Evolutionary conservation across 2,888 invertebrate species (phyloP), one percentile per base, ranked within the genome.

Genomic region (Macaria notata): DNA sequence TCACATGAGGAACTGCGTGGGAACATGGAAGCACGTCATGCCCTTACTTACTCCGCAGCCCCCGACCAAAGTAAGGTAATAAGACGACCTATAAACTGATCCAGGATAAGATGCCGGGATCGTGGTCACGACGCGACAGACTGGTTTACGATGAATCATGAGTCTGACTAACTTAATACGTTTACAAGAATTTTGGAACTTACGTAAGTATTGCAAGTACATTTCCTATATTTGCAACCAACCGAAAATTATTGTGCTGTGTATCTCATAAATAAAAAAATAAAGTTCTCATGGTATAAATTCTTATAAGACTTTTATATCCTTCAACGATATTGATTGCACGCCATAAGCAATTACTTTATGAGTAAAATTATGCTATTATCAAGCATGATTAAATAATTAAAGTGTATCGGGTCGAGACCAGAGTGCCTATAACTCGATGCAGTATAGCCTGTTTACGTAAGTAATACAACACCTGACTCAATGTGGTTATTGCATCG

Each of bases 1-100:
- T 86, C 87, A 86, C 81, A 85, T 78, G 78, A 88, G 82, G 87
- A 89, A 87, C 86, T 85, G 88, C 88, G 89, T 90, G 90, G 88
- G 89, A 89, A 90, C 83, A 86, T 76, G 77, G 78, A 79, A 70
- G 75, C 75, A 75, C 76, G 76, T 75, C 72, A 77, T 77, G 67
- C 74, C 81, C 78, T 81, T 78, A 74, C 69, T 19, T 19, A 36
- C 33, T 9, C 1, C 41, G 41, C 41, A 41, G 33, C 7, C 69
- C 65, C 54, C 52, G 45, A 31, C 56, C 43, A 41, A 45, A 43
- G 67, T 67, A 63, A 78, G 64, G 72, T 65, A 70, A 77, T 66
- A 73, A 74, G 66, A 70, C 66, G 66, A 73, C 68, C 65, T 58
- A 64, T 76, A 78, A 76, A 75, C 62, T 66, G 52, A 61, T 51